Evolutionary conservation across 2,113 vertebrate species (phyloP), one percentile per base, ranked within the genome.

Genomic region (Struthidea cinerea): DNA sequence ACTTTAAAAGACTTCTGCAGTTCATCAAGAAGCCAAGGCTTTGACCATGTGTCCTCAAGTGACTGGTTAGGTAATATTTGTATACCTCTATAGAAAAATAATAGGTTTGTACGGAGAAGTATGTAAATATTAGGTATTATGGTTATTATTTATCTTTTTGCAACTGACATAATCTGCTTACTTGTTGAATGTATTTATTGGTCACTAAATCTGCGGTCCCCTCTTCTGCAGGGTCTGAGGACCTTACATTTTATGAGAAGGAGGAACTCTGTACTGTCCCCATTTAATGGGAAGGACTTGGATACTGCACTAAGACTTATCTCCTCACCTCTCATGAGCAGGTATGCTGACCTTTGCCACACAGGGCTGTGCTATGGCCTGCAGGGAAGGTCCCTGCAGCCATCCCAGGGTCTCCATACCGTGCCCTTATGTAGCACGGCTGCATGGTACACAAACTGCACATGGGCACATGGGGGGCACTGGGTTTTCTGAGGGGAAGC

Each of bases 391-490:
- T 21, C 13, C 41, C 46, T 65, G 64, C 47, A 79, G 67, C 35
- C 2, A 0, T 19, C 28, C 57, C 28, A 12, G 20, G 20, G 7
- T 21, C 9, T 17, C 65, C 6, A 5, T 2, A 0, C 23, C 3
- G 3, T 65, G 46, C 19, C 50, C 77, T 26, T 5, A 1, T 3
- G 26, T 6, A 55, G 42, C 20, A 6, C 1, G 11, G 21, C 33
- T 41, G 9, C 0, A 1, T 13, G 46, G 33, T 16, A 19, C 27
- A 22, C 4, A 9, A 47, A 13, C 35, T 59, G 44, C 27, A 21
- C 1, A 0, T 32, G 47, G 23, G 13, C 0, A 0, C 13, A 1
- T 49, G 26, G 8, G 1, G 15, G 13, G 9, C 32, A 17, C 39
- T n/a, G 42, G 19, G 3, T 50, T 81, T 93, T 28, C 30, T 35